Conservation (phyloP, 1,140 invertebrate genomes). For the Bombus superbus region DNA sequence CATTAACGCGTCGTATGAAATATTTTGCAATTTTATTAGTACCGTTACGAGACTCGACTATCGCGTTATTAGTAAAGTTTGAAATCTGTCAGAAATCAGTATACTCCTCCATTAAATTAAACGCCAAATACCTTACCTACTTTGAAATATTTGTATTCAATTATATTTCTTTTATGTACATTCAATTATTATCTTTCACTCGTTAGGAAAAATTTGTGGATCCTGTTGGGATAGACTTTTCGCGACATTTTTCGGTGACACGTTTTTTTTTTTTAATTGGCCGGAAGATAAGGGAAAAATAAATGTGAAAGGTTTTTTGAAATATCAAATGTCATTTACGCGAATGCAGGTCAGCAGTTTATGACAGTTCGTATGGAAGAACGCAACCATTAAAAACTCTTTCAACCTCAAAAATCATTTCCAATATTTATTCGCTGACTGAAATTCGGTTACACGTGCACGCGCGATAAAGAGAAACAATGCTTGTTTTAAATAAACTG, state of each 20-base stretch:
- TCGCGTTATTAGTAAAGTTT: too few species aligned
- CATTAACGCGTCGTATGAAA: too few species aligned
- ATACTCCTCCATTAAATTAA: too few species aligned
- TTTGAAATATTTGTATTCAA: too few species aligned
- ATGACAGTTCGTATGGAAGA: slow-evolving; percentile 37
- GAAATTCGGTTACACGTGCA: neutral
- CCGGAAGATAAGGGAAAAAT: slow-evolving; percentile 7
- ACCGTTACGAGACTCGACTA: too few species aligned
- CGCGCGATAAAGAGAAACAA: neutral
- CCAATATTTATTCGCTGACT: slow-evolving; percentile 22
- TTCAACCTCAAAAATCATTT: slow-evolving; percentile 41
- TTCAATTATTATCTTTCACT: too few species aligned
- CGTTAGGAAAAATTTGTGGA: too few species aligned
- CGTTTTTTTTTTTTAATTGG: neutral
- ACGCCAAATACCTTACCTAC: too few species aligned
- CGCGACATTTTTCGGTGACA: neutral
- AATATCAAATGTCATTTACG: slow-evolving; percentile 48
- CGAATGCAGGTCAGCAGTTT: slow-evolving; percentile 29
- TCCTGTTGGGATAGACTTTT: neutral
- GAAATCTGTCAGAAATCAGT: too few species aligned
- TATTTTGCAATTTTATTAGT: too few species aligned
- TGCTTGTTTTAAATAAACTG: neutral
- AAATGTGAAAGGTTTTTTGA: slow-evolving; percentile 17
- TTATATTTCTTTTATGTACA: too few species aligned
- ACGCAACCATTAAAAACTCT: slow-evolving; percentile 51